A percentile compares a stretch with the other conserved stretches of the same genome.
These are phyloP conservation scores for Equus quagga DNA, from an alignment of 2,113 vertebrate species.

Conservation along the genomic window DNA sequence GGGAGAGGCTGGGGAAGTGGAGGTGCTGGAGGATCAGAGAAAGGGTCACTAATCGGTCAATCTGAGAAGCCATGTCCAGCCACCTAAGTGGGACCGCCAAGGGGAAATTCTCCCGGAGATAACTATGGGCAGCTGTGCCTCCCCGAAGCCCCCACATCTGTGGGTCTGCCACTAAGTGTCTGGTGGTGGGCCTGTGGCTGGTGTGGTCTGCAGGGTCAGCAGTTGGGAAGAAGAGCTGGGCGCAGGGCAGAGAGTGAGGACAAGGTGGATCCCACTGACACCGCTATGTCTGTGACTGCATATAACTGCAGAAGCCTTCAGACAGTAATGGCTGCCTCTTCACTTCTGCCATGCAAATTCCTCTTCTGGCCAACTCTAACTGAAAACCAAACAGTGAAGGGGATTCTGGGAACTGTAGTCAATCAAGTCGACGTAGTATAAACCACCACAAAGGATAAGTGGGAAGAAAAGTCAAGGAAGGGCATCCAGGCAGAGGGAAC, in stretches of 20 bases:
- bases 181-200: neutral
- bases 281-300: fast-evolving
- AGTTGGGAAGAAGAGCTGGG: neutral
- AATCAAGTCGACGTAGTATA: neutral
- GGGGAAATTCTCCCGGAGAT: neutral
- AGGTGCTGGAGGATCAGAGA: neutral
- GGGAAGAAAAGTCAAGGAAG: neutral
- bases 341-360: neutral
- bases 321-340: neutral
- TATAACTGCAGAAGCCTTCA: neutral
- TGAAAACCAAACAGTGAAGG: neutral
- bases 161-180: fast-evolving
- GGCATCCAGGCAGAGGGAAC: neutral
- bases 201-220: no score
- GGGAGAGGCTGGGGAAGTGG: neutral
- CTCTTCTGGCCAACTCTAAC: neutral
- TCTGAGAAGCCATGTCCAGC: neutral
- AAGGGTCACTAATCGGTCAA: neutral
- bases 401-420: neutral
- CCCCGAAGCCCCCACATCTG: no score
- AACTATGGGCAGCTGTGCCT: neutral
- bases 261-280: no score
- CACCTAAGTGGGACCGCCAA: neutral
- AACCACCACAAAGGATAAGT: neutral
- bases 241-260: neutral